These are phyloP conservation scores for Podotricha telesiphe DNA, from an alignment of 2,888 invertebrate genomes.

Conservation along the genomic window DNA sequence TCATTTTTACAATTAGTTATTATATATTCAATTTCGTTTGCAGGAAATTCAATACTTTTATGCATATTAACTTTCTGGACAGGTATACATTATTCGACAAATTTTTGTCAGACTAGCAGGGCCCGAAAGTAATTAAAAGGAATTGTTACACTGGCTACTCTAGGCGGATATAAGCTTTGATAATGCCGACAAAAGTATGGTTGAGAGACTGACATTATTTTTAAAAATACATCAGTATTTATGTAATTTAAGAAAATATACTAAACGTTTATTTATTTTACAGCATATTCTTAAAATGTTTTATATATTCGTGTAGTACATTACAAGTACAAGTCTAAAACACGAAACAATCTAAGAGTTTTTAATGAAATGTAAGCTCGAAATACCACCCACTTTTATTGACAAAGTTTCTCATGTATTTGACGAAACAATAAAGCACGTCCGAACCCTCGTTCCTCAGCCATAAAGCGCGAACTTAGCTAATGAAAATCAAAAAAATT, in stretches of 20 bases:
- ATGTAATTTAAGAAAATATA: too few relatives aligned
- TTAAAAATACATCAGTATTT: too few relatives aligned
- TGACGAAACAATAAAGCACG: slow-evolving; percentile 79
- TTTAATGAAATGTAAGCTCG: slow-evolving; percentile 12
- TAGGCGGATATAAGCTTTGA: slow-evolving; percentile 60
- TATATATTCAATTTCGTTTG: slow-evolving; percentile 26
- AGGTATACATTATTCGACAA: slow-evolving; percentile 30
- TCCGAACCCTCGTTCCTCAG: slow-evolving; percentile 78
- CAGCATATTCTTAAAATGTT: not conserved
- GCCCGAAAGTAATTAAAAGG: slow-evolving; percentile 69
- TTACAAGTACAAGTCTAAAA: not conserved
- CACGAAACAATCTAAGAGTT: not conserved
- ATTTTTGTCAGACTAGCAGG: slow-evolving; percentile 49
- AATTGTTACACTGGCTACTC: slow-evolving; percentile 74
- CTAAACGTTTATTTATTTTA: too few relatives aligned
- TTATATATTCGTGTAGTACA: not conserved
- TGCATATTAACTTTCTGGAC: slow-evolving; percentile 41
- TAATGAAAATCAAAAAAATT: slow-evolving; percentile 78
- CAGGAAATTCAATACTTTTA: slow-evolving; percentile 39
- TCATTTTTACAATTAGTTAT: slow-evolving; percentile 1
- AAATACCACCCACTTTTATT: slow-evolving; percentile 74
- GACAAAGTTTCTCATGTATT: slow-evolving; percentile 78
- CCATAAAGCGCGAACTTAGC: slow-evolving; percentile 81
- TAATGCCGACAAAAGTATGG: slow-evolving; percentile 60
- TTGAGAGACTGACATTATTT: not conserved